Base-by-base conservation (phyloP, 2,888 invertebrate genomes). In the Taphrorychus bicolor region DNA sequence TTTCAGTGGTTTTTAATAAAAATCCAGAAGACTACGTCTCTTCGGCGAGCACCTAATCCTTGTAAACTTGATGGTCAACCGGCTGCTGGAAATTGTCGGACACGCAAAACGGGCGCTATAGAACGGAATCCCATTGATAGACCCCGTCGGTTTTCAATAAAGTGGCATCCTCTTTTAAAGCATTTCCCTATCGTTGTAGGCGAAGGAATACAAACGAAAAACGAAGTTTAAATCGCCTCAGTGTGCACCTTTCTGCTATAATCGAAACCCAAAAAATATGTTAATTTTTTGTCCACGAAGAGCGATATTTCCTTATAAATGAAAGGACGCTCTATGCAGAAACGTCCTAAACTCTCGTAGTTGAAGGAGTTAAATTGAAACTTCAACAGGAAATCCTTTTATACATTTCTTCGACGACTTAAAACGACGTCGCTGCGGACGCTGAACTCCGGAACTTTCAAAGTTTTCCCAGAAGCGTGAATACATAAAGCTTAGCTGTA, bases 21-120 rank as follows among this genome's bases (percentile, higher is more conserved):
- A n/a, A 63, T 68, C 63, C 59, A 48, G 17, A 19, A 19, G 57
- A 23, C 52, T 61, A 49, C 56, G 22, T 32, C 58, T 40, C 22
- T 53, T 42, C 59, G 19, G 40, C 51, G 21, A 41, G 65, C n/a
- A n/a, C n/a, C n/a, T 65, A 69, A 69, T 69, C 69, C 65, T 56
- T 65, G 64, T 69, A 64, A 69, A 64, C 60, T 69, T 59, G 69
- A 69, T 65, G 69, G 65, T 65, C 69, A 69, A 65, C 69, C 66
- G 64, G 53, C 51, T 62, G 49, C 53, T 56, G 59, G 54, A 62
- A 63, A 54, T 62, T 58, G 63, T 49, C 16, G 54, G 48, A 68
- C 53, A 68, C 54, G 61, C 61, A 61, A 66, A 41, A 49, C 60
- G 51, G 18, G 24, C 19, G 54, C 59, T 68, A 59, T 59, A 62